phyloP scores from a whole-genome alignment of 2,888 invertebrate genomes.

The Synanthedon tipuliformis region DNA sequence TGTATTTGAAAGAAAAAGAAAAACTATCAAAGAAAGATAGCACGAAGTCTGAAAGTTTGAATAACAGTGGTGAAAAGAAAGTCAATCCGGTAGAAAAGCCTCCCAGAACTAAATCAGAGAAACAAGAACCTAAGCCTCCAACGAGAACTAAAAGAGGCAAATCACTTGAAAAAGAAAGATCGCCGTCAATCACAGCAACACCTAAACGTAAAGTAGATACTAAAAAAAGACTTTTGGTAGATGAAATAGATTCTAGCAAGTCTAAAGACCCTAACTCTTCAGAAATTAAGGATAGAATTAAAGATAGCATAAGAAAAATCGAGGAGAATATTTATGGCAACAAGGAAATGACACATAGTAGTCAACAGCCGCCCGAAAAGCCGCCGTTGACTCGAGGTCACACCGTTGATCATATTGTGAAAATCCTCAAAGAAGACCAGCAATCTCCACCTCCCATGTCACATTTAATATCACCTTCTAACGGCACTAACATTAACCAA shows the following conservation, averaged over 20 bases:
- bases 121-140: slow-evolving; percentile 54
- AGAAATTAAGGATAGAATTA: slow-evolving; percentile 60
- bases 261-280: slow-evolving; percentile 28
- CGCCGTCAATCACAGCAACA: slow-evolving; percentile 45
- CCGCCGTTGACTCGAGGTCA: slow-evolving; percentile 77
- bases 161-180: slow-evolving; percentile 42
- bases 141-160: slow-evolving; percentile 45
- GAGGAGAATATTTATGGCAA: slow-evolving; percentile 62
- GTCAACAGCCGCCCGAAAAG: slow-evolving; percentile 77
- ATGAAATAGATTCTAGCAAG: slow-evolving; percentile 49
- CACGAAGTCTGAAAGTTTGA: slow-evolving; percentile 26
- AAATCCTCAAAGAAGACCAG: slow-evolving; percentile 78
- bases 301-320: slow-evolving; percentile 61
- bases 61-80: slow-evolving; percentile 41
- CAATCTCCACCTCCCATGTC: slow-evolving; percentile 75
- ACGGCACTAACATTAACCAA: slow-evolving; percentile 77
- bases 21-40: slow-evolving; percentile 37
- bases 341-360: slow-evolving; percentile 78
- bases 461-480: slow-evolving; percentile 72
- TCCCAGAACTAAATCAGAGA: slow-evolving; percentile 51
- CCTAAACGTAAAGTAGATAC: slow-evolving; percentile 53
- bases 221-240: slow-evolving; percentile 43
- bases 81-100: slow-evolving; percentile 61
- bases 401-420: slow-evolving; percentile 82
- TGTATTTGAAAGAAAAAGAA: slow-evolving; percentile 49